Evolutionary conservation across 2,888 invertebrate genomes (phyloP).

Genomic region (Scaptomyza polygonia): DNA sequence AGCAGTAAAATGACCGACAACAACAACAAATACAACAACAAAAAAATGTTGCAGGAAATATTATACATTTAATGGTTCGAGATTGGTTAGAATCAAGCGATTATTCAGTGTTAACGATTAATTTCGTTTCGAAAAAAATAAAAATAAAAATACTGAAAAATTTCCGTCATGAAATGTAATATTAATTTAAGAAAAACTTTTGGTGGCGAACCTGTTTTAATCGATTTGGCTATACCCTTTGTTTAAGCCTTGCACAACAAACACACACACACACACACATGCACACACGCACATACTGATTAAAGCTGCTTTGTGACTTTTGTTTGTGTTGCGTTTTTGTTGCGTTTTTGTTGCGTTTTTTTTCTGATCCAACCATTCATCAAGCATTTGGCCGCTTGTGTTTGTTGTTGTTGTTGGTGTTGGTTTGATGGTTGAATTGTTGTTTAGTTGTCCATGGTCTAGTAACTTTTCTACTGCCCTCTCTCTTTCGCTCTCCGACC

Average conservation of each 20-base stretch:
- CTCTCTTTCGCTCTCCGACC: background rate
- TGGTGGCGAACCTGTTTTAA: no score
- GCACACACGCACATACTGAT: background rate
- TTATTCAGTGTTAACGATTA: slow-evolving; percentile 8
- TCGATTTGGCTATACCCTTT: no score
- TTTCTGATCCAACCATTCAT: background rate
- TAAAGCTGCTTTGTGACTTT: slow-evolving; percentile 16
- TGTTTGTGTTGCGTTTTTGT: slow-evolving; percentile 2
- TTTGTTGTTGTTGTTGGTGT: background rate
- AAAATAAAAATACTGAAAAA: no score
- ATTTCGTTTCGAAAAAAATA: background rate
- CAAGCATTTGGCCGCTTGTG: slow-evolving; percentile 14
- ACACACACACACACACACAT: no score
- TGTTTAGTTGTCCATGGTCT: slow-evolving; percentile 30
- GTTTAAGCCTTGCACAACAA: no score
- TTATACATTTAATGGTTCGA: slow-evolving; percentile 1
- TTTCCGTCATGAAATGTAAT: no score
- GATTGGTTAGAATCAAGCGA: no score
- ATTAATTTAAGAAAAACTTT: no score
- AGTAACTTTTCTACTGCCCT: slow-evolving; percentile 29
- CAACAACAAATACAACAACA: no score
- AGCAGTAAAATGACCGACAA: slow-evolving; percentile 11
- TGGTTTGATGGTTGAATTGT: background rate
- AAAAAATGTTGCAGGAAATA: no score
- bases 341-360: no score